These are phyloP conservation scores for Neoarius graeffei DNA, from an alignment of 2,113 vertebrate species.

Conservation along the genomic window DNA sequence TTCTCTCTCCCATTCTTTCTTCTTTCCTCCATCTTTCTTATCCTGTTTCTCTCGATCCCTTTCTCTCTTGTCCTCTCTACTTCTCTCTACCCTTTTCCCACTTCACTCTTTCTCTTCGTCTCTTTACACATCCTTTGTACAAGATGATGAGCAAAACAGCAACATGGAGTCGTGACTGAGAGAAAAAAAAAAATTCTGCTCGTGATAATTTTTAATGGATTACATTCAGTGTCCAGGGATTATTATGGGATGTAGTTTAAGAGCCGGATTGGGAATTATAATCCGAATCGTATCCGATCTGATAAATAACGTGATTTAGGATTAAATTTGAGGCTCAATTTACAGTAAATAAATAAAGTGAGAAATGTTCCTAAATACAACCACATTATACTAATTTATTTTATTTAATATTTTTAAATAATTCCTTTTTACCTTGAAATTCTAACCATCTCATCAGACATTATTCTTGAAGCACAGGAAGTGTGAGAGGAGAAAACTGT, in stretches of 20 bases:
- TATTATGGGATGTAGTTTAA: slow-evolving; percentile 1
- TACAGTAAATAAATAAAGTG: too few species aligned
- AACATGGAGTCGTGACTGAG: not conserved
- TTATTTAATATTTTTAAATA: not conserved
- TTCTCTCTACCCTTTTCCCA: not conserved
- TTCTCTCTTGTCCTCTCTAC: not conserved
- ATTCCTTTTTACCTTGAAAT: not conserved
- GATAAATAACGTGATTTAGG: not conserved
- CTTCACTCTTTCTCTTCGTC: not conserved
- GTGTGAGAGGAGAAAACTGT: not conserved
- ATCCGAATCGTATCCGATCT: not conserved
- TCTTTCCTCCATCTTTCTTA: not conserved
- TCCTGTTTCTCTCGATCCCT: not conserved
- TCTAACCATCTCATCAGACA: not conserved
- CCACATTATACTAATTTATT: not conserved
- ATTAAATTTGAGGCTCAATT: not conserved
- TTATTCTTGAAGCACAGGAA: not conserved
- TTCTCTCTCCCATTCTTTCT: not conserved
- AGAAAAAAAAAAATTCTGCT: not conserved
- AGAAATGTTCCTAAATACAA: not conserved
- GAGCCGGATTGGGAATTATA: not conserved
- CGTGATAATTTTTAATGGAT: not conserved
- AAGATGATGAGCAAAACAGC: not conserved
- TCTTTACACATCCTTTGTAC: not conserved
- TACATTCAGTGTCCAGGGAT: not conserved